Evolutionary conservation across 2,113 vertebrate genomes (phyloP).

Genomic region (Upupa epops): DNA sequence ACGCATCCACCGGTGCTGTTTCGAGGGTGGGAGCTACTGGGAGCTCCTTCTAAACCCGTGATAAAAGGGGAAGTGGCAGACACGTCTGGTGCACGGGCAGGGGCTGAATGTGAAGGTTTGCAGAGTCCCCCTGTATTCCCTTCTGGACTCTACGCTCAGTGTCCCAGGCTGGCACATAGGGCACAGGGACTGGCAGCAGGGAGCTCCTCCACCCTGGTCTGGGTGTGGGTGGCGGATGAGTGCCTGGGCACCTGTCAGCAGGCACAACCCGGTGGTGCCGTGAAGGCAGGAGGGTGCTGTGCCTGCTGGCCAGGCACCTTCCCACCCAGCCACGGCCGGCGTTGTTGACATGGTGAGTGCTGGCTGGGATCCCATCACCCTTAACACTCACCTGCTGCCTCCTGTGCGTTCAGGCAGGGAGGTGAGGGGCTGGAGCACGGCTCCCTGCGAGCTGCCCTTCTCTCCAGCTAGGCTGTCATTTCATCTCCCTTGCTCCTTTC

Average conservation of each 20-base stretch:
- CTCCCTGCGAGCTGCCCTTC: not conserved
- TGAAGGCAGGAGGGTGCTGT: fast-evolving
- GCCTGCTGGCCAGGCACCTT: not conserved
- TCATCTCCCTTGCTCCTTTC: constrained; percentile 28
- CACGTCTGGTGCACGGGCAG: not conserved
- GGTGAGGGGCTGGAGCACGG: constrained; percentile 65
- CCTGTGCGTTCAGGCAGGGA: too few species aligned
- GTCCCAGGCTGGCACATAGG: not conserved
- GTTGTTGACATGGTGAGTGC: fast-evolving
- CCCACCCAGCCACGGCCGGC: fast-evolving
- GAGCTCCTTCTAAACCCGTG: not conserved
- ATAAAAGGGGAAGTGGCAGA: not conserved
- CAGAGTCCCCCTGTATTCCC: not conserved
- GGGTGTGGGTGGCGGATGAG: not conserved
- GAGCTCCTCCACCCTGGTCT: not conserved
- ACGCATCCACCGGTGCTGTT: not conserved
- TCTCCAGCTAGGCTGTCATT: constrained; percentile 4
- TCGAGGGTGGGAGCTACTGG: not conserved
- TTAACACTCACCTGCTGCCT: not conserved
- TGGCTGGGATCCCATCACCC: not conserved
- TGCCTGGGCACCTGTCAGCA: not conserved
- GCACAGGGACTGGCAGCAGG: not conserved
- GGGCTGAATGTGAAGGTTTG: not conserved
- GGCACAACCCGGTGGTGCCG: not conserved
- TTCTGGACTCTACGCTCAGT: not conserved